These are phyloP conservation scores for Parnassius glacialis DNA, from an alignment of 2,888 invertebrate genomes.

Conservation along the genomic window DNA sequence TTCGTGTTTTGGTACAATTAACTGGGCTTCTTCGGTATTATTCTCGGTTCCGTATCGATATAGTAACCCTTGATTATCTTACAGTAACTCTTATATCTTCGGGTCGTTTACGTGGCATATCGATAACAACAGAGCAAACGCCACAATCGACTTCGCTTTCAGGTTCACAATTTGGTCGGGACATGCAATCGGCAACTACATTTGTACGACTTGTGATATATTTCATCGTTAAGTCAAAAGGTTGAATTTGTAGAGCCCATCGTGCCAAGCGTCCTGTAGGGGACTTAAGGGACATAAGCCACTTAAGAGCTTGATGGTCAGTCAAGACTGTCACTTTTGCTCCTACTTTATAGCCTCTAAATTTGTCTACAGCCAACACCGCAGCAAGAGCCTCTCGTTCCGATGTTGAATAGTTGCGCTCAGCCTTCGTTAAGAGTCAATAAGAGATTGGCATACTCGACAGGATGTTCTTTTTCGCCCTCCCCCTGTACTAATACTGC, in stretches of 20 bases:
- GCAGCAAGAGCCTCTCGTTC: too few relatives aligned
- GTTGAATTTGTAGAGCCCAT: too few relatives aligned
- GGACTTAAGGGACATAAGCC: slow-evolving; percentile 54
- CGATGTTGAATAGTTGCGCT: too few relatives aligned
- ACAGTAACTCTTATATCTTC: too few relatives aligned
- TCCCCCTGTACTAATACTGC: too few relatives aligned
- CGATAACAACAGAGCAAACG: too few relatives aligned
- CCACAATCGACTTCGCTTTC: slow-evolving; percentile 8
- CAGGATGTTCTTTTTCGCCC: too few relatives aligned
- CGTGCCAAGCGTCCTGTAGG: slow-evolving; percentile 51
- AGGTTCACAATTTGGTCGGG: slow-evolving; percentile 2
- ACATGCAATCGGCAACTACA: slow-evolving; percentile 50
- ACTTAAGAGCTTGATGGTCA: slow-evolving; percentile 62
- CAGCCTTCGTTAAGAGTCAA: too few relatives aligned
- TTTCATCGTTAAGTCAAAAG: slow-evolving; percentile 29
- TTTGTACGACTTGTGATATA: slow-evolving; percentile 49
- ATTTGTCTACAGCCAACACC: slow-evolving; percentile 34
- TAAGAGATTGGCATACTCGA: too few relatives aligned
- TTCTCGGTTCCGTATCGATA: slow-evolving; percentile 30
- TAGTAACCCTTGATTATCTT: slow-evolving; percentile 32
- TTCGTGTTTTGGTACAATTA: too few relatives aligned
- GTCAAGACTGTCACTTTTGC: slow-evolving; percentile 44
- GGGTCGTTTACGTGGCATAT: too few relatives aligned
- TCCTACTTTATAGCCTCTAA: slow-evolving; percentile 44
- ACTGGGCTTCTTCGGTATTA: slow-evolving; percentile 33